Percentiles rank a stretch among this genome's conserved stretches.
phyloP scores from a whole-genome alignment of 2,113 vertebrate species.

The Carlito syrichta region DNA sequence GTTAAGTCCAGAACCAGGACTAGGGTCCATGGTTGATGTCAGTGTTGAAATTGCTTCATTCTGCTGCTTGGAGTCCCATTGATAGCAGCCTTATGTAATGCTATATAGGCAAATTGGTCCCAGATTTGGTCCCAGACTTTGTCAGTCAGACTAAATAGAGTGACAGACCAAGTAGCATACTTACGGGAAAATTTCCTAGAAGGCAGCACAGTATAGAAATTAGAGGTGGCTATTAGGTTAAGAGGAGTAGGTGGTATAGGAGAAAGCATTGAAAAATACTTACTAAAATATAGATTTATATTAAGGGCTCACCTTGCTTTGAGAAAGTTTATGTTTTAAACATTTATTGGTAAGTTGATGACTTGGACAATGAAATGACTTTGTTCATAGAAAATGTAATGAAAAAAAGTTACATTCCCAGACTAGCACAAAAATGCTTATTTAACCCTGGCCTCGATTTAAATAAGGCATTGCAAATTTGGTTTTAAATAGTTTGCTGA shows the following conservation, averaged over 20 bases:
- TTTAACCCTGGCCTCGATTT: background rate
- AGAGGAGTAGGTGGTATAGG: fast-evolving
- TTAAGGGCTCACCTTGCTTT: background rate
- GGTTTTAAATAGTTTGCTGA: background rate
- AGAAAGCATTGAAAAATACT: background rate
- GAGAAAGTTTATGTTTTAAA: background rate
- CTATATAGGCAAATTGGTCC: background rate
- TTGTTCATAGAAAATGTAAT: background rate
- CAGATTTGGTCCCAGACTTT: background rate
- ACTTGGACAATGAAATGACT: background rate
- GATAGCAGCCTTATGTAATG: background rate
- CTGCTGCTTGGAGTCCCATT: background rate
- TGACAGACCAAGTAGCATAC: background rate
- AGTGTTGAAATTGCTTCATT: background rate
- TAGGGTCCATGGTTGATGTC: background rate
- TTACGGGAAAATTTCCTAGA: background rate
- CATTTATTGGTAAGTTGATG: background rate
- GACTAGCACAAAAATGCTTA: background rate
- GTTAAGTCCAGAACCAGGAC: background rate
- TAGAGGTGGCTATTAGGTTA: background rate
- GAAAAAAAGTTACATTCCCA: background rate
- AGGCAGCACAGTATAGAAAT: background rate
- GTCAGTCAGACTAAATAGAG: background rate
- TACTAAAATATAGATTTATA: background rate
- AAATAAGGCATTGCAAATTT: background rate